Percentiles rank a stretch among this genome's conserved stretches.
Conservation (phyloP, 2,888 invertebrate genomes). For the Lithophane socia region DNA sequence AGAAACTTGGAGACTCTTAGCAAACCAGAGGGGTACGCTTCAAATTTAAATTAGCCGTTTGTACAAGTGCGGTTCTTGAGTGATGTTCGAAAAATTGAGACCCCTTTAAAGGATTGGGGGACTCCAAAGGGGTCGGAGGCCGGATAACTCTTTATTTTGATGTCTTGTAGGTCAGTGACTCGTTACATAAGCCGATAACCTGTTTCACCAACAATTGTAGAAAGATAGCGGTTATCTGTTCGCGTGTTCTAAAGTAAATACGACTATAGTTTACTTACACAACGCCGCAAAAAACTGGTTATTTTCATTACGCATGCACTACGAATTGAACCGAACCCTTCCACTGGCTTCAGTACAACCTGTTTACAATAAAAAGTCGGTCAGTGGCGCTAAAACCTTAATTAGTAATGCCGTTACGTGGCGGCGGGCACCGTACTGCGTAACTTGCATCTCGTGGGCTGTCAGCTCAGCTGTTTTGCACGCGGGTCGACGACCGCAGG, state of each 20-base stretch:
- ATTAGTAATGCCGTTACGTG: conserved; percentile 65
- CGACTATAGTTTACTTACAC: conserved; percentile 36
- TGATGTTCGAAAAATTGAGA: conserved; percentile 54
- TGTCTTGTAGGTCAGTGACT: conserved; percentile 60
- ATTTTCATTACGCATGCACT: conserved; percentile 34
- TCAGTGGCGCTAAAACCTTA: conserved; percentile 66
- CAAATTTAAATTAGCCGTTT: conserved; percentile 66
- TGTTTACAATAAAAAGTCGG: conserved; percentile 65
- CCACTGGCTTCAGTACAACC: conserved; percentile 38
- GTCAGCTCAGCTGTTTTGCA: conserved; percentile 80
- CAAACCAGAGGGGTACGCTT: conserved; percentile 53
- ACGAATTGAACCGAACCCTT: conserved; percentile 45
- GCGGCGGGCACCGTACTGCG: conserved; percentile 39
- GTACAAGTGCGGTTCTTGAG: conserved; percentile 50
- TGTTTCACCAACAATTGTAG: conserved; percentile 36
- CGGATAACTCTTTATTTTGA: conserved; percentile 56
- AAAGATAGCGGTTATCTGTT: conserved; percentile 48
- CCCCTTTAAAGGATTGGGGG: conserved; percentile 19
- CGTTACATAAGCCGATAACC: conserved; percentile 51
- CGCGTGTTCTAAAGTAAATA: conserved; percentile 53
- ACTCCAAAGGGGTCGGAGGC: conserved; percentile 15
- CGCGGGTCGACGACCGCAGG: conserved; percentile 82
- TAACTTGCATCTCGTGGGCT: conserved; percentile 57
- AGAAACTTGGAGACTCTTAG: conserved; percentile 61
- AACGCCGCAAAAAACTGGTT: conserved; percentile 52